Evolutionary conservation across 1,140 invertebrate species (phyloP), one percentile per base, ranked within the genome.

Genomic region (Neelides sp.): DNA sequence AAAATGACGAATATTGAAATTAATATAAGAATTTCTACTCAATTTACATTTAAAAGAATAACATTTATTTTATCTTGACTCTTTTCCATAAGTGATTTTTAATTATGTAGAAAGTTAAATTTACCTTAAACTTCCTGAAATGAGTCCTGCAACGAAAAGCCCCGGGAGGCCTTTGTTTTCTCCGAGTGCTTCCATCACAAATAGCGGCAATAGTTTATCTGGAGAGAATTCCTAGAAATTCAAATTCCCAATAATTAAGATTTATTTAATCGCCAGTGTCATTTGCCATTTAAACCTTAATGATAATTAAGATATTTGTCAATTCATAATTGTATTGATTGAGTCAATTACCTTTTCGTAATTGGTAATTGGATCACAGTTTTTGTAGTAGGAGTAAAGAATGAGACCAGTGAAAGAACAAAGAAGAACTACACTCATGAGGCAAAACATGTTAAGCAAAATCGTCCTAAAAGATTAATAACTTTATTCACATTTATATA

Each of bases 331-430:
- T 26, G 26, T 17, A 39, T 17, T 39, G n/a, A 39, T n/a, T 10
- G 8, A 32, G 8, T 10, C 30, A 32, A 10, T 10, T 32, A 32
- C 30, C 8, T 32, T 8, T 8, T 32, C 30, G n/a, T 10, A 32
- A 32, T 32, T 8, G 30, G 43, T 49, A 12, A 71, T 53, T 1
- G 70, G 71, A 52, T 74, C 72, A 59, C 72, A 74, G 17, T 63
- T 59, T 20, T 64, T 55, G 58, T 72, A 74, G n/a, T 64, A 63
- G 5, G 68, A 69, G 41, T 81, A 88, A 36, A 90, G 78, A 8
- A 80, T 77, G 3, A 90, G 64, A 0, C 86, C 86, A 56, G 79
- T 77, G 61, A 86, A 78, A 44, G 79, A 81, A 28, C 53, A 48
- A 12, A 55, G 73, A 4, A 72, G 71, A 52, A 80, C 77, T 19